A percentile compares a stretch with the other conserved stretches of the same genome.
These are phyloP conservation scores for Dolichopus griseipennis DNA, from an alignment of 2,888 invertebrate species.

Conservation along the genomic window DNA sequence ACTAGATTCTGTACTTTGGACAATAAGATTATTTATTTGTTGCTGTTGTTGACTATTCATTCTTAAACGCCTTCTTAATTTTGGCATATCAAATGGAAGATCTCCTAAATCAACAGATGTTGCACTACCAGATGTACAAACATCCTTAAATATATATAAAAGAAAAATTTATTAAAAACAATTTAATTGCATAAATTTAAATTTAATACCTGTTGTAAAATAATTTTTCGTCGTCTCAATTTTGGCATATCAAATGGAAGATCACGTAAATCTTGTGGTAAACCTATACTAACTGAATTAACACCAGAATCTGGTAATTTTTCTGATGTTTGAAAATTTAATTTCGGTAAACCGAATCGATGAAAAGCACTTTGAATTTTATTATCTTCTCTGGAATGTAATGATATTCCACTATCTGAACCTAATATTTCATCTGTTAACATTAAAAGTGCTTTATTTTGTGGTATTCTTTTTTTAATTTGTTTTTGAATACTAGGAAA, in stretches of 20 bases:
- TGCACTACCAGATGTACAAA: constrained; percentile 61
- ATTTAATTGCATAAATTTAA: not conserved
- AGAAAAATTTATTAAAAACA: constrained; percentile 10
- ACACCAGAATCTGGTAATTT: constrained; percentile 17
- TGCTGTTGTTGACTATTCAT: constrained; percentile 42
- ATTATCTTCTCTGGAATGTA: constrained; percentile 73
- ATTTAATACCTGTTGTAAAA: constrained; percentile 49
- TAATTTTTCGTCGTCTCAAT: constrained; percentile 58
- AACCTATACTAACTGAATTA: constrained; percentile 38
- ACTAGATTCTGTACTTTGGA: constrained; percentile 56
- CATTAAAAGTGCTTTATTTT: constrained; percentile 59
- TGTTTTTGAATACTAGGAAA: constrained; percentile 28
- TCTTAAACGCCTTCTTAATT: constrained; percentile 66
- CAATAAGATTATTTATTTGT: constrained; percentile 35
- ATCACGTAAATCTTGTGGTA: constrained; percentile 63
- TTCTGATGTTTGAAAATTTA: constrained; percentile 38
- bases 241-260: constrained; percentile 88
- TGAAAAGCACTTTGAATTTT: constrained; percentile 54
- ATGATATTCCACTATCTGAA: constrained; percentile 80
- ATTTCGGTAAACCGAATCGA: constrained; percentile 47
- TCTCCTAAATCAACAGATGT: constrained; percentile 70
- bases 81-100: constrained; percentile 88
- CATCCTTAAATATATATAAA: constrained; percentile 29
- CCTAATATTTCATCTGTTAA: constrained; percentile 65
- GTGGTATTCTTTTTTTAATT: constrained; percentile 53